Base-by-base conservation (phyloP, 64 coral and sea anemone genomes). In the Catalaphyllia jardinei region DNA sequence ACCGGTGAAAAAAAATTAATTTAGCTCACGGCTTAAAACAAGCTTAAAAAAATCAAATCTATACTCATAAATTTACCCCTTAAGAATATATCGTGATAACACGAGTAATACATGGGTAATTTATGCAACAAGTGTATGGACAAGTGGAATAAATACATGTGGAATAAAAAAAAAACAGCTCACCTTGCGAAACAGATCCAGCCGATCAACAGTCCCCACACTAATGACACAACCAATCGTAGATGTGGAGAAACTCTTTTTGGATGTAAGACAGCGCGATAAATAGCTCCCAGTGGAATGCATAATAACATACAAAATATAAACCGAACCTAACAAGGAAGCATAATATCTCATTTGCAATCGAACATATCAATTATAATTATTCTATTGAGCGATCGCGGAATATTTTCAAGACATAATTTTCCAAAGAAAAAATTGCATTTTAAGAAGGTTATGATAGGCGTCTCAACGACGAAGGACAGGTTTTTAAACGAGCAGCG, bases 121-220 rank as follows among this genome's bases (percentile, higher is more conserved):
- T 76, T 72, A 73, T 88, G 55, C 69, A 88, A 33, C 19, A 61
- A 75, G 29, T 75, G 72, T 54, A 33, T 49, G 52, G 54, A 59
- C 28, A 20, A 54, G 25, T 55, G 9, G 19, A 60, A 74, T 60
- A 6, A 35, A 38, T 62, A 15, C 1, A 29, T 72, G 25, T 1
- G 19, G 39, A 10, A 38, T 67, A 22, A 51, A 76, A 27, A 78
- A 22, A 51, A 76, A 42, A 78, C 7, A 28, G 54, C 62, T 19
- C 46, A 92, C 90, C 90, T 92, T 51, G 57, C 73, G 22, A 92
- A 62, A 92, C 90, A 92, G 2, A 92, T 31, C 90, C 90, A 92
- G 3, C 80, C 90, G 42, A 92, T 65, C 24, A 73, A 10, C 1
- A 92, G 35, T 15, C 90, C 90, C 79, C 79, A 65, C 4, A 76